Base-by-base conservation (phyloP, 1,140 invertebrate species). In the Nomia melanderi region DNA sequence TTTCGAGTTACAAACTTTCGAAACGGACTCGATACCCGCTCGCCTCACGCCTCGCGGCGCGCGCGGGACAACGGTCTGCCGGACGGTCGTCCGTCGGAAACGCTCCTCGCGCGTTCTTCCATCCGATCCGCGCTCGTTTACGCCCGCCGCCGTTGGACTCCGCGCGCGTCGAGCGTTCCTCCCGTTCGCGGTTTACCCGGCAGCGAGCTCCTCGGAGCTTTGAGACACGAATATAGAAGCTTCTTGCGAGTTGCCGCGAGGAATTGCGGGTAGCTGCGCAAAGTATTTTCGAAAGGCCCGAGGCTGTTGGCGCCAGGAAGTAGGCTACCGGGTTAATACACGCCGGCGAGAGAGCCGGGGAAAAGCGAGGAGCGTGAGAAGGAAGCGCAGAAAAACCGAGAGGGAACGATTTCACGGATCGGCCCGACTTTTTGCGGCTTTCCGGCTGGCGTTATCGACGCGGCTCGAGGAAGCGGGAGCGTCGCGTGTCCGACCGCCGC, bases 221-320 rank as follows among this genome's bases (percentile, higher is more conserved):
- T 64, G 50, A 36, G 25, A 41, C 57, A 36, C 62, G 74, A 74
- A 76, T 76, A 86, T 44, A 44, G 70, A 44, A 70, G 70, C 31
- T 78, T 63, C 59, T 57, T 14, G 36, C 31, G 59, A 73, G 70
- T 6, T 44, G 47, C 54, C 39, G 65, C 71, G 73, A 56, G 54
- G 36, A 69, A 69, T 71, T 66, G 63, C 77, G 72, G 79, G 63
- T 84, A 62, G 56, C 73, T 84, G 73, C 63, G 81, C 77, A 36
- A 82, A 87, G 83, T 88, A 89, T 89, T 90, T 90, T 91, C 86
- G 89, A 90, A 91, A 90, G 89, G 86, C 88, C 86, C 50, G 54
- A 72, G 86, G 86, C 83, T 75, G 74, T 83, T 65, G 73, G 78
- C 65, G 75, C 64, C 70, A 59, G 65, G 79, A 90, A 89, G 88